Base-by-base conservation (phyloP, 1,140 invertebrate species). In the Drosophila busckii region DNA sequence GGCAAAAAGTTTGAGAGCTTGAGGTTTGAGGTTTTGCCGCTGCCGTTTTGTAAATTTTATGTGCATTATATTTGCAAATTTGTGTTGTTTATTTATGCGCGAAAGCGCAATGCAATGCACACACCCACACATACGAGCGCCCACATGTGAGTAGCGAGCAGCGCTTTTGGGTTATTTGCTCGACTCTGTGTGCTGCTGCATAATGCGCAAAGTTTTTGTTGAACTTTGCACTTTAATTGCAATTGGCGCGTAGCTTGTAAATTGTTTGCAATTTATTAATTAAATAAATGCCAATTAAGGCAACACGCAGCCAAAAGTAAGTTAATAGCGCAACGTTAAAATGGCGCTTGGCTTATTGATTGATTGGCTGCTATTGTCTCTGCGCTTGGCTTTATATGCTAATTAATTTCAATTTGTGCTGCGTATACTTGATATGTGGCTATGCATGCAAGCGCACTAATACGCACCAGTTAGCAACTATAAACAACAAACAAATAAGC, bases 31-130 rank as follows among this genome's bases (percentile, higher is more conserved):
- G 31, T 31, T 52, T 41, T 53, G 53, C 44, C 64, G 68, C 69
- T 56, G 75, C 68, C 68, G 71, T 80, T 80, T 73, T 69, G 75
- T 80, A 80, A 60, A 80, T 80, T 80, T 73, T 62, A 82, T 80
- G 69, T 73, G 68, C 66, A 80, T 80, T 73, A 80, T 73, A 80
- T 80, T 80, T 80, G 73, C 59, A 69, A 80, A 80, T 80, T 82
- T 82, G 59, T 42, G 54, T 69, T 82, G 73, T 82, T 80, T 80
- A 80, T 80, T 80, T 80, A 80, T 80, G 73, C 73, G 64, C 68
- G 64, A 70, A 65, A 70, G 62, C 58, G 54, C 55, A 62, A 20
- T 42, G 48, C 54, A 49, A 59, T 32, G 23, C 44, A 32, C 13
- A 23, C 20, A 34, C 13, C 45, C 28, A 37, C 23, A 35, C 19